Percentiles rank a stretch among this genome's conserved stretches.
phyloP scores from a whole-genome alignment of 2,888 invertebrate genomes.

The Perizoma affinitatum region DNA sequence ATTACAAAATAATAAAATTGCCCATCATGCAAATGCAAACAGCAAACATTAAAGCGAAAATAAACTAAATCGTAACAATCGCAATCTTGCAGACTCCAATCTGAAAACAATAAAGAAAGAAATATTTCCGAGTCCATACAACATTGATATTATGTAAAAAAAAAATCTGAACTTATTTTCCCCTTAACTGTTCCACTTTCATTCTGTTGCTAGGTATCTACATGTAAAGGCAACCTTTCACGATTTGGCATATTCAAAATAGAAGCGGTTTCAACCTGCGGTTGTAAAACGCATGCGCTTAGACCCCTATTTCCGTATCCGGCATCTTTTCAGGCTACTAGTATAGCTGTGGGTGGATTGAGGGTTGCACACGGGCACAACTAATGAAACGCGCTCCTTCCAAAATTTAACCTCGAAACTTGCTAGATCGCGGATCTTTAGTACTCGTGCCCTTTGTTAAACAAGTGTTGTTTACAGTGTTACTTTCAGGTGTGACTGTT shows the following conservation, averaged over 20 bases:
- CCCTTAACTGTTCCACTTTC: no score
- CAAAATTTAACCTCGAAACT: no score
- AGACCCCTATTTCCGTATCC: conserved; percentile 3
- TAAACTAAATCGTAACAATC: neutral
- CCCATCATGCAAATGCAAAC: no score
- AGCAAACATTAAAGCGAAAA: neutral
- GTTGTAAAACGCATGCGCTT: conserved; percentile 14
- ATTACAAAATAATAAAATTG: no score
- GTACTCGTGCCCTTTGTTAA: no score
- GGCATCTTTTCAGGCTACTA: neutral
- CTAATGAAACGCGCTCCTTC: no score
- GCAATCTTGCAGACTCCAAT: neutral
- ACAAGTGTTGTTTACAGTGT: no score
- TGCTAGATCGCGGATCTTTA: no score
- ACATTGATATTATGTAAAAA: neutral
- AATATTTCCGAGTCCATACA: neutral
- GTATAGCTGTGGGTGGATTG: no score
- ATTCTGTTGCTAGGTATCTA: neutral
- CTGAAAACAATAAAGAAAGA: neutral
- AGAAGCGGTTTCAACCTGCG: conserved; percentile 7
- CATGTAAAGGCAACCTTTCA: neutral
- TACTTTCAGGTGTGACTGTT: no score
- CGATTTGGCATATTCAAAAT: conserved; percentile 12
- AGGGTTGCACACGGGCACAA: no score
- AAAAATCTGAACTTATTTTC: no score